Evolutionary conservation across 1,140 invertebrate species (phyloP), one percentile per base, ranked within the genome.

Genomic region (Anastatus disparis): DNA sequence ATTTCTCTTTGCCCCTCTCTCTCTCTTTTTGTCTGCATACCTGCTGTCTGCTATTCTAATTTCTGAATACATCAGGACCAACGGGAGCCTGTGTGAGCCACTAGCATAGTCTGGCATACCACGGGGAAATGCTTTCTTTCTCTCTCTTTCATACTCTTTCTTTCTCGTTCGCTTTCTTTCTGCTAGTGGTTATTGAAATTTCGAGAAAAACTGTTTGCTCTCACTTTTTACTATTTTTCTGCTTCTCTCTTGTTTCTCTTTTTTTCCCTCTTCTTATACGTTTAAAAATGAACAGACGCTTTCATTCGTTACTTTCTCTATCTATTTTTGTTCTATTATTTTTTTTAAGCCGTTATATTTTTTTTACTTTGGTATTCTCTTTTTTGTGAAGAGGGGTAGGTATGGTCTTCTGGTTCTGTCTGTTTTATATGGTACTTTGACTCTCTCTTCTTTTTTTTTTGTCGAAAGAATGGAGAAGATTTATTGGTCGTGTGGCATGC

Each of bases 31-130:
- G n/a, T n/a, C n/a, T n/a, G 38, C 56, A 1, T 20, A 22, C 6
- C n/a, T 44, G 35, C 52, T 53, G 61, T 46, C 68, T 70, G 52
- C 40, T 70, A 70, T 70, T 70, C 61, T 64, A 63, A 70, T 70
- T 70, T 64, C 58, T 63, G 68, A 70, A 70, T 70, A 70, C 58
- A 70, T 70, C 58, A 62, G 27, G n/a, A n/a, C n/a, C 20, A 22
- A 56, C 35, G 26, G 17, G 1, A n/a, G n/a, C n/a, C n/a, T n/a
- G n/a, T n/a, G n/a, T n/a, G n/a, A n/a, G 24, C 17, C 15, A 8
- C 52, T 4, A n/a, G 40, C 40, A 20, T 46, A 50, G 44, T 63
- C 29, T 48, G n/a, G 38, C 8, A 12, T 27, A 12, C 38, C 22
- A n/a, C 27, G 40, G 29, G 15, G 26, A 50, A 44, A 38, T 48